Evolutionary conservation across 2,797 vertebrate species (phyloP).

Genomic region (Aeoliscus strigatus): DNA sequence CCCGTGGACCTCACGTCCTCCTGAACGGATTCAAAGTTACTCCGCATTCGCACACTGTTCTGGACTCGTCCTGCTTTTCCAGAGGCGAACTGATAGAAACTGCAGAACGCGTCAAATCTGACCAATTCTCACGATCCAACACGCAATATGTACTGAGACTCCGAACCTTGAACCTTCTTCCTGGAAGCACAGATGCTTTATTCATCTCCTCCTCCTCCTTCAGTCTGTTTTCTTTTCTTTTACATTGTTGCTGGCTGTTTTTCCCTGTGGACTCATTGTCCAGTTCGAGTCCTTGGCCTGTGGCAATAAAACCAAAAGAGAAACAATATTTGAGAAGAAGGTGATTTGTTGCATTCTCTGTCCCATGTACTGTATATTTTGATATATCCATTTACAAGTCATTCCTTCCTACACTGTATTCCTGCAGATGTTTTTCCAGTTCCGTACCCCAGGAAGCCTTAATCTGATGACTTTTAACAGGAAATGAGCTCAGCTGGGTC

Average conservation of each 20-base stretch:
- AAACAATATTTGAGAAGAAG: too few relatives aligned
- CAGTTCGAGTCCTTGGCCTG: conserved; percentile 14
- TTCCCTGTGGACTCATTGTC: conserved; percentile 11
- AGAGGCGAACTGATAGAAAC: conserved; percentile 30
- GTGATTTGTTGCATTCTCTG: too few relatives aligned
- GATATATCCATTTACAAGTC: too few relatives aligned
- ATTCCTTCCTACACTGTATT: background rate
- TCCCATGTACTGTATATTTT: too few relatives aligned
- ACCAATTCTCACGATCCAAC: conserved; percentile 35
- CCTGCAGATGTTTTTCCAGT: conserved; percentile 21
- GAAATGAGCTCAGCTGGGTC: conserved; percentile 21
- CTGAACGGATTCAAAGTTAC: conserved; percentile 3
- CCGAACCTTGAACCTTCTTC: conserved; percentile 31
- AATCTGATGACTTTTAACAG: conserved; percentile 35
- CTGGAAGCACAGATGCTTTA: conserved; percentile 56
- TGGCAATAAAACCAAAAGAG: too few relatives aligned
- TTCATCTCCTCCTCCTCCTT: conserved; percentile 32
- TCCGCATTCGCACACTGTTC: conserved; percentile 6
- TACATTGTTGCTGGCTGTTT: conserved; percentile 12
- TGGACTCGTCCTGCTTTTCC: conserved; percentile 4
- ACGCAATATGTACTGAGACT: conserved; percentile 13
- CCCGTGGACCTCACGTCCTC: background rate
- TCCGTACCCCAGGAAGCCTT: too few relatives aligned
- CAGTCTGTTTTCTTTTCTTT: conserved; percentile 2
- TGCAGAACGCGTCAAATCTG: conserved; percentile 34